phyloP scores from a whole-genome alignment of 2,888 invertebrate genomes.

The Chloroclystis v-ata region DNA sequence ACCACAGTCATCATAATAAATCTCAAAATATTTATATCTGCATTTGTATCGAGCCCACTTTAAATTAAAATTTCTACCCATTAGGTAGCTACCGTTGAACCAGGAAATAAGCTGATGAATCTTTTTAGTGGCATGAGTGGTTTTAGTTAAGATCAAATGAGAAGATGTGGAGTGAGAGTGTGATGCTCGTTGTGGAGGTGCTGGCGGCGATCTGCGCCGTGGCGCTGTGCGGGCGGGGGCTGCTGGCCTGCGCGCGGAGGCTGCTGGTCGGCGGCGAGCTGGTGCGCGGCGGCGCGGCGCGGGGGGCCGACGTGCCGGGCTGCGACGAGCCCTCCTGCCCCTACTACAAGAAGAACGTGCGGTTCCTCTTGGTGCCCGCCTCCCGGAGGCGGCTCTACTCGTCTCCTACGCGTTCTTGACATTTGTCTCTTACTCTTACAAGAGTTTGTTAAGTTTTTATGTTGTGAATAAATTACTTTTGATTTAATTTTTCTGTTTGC shows the following conservation, averaged over 20 bases:
- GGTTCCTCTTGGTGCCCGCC: constrained; percentile 62
- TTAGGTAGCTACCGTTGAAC: no score
- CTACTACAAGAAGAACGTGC: constrained; percentile 65
- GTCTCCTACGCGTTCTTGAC: constrained; percentile 44
- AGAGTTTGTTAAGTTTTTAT: not conserved
- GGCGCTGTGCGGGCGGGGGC: constrained; percentile 65
- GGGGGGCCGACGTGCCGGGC: constrained; percentile 59
- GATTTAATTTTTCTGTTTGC: not conserved
- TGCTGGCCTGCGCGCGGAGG: constrained; percentile 58
- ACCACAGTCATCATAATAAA: no score
- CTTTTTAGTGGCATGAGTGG: not conserved
- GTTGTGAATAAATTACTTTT: not conserved
- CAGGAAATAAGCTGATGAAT: no score
- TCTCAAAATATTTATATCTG: no score
- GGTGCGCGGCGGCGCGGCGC: constrained; percentile 44
- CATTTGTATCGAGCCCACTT: no score
- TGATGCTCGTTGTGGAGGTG: constrained; percentile 61
- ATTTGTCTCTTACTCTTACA: constrained; percentile 2
- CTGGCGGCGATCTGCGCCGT: constrained; percentile 64
- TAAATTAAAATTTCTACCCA: no score
- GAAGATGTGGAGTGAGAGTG: constrained; percentile 55
- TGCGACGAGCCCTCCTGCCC: constrained; percentile 70
- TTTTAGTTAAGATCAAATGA: not conserved
- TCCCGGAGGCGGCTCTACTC: constrained; percentile 45
- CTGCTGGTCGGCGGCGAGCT: constrained; percentile 59